Evolutionary conservation across 2,797 vertebrate genomes (phyloP).

Genomic region (Pyrocephalus nanus): DNA sequence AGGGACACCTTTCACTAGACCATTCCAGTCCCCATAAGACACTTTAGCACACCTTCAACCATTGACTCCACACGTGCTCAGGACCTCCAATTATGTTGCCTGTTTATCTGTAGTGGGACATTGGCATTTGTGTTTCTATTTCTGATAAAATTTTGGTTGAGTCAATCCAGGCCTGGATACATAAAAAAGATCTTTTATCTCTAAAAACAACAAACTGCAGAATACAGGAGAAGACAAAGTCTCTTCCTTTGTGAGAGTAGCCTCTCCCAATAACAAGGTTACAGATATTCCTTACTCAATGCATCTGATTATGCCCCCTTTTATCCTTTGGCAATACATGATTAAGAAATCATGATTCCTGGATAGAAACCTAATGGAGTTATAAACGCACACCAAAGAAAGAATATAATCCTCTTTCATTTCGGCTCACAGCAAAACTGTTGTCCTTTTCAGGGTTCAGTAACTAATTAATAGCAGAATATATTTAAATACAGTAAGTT

Average conservation of each 20-base stretch:
- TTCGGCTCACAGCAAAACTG: neutral
- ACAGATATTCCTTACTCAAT: neutral
- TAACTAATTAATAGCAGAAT: constrained; percentile 42
- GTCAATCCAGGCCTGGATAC: neutral
- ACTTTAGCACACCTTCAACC: neutral
- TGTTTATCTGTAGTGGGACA: neutral
- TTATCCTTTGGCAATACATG: neutral
- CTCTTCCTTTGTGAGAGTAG: neutral
- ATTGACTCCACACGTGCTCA: neutral
- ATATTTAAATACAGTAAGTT: constrained; percentile 23
- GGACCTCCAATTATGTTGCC: neutral
- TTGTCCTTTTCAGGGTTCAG: neutral
- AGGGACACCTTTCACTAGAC: neutral
- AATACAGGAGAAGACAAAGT: neutral
- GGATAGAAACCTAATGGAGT: neutral
- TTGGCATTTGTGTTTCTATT: neutral
- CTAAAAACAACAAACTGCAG: neutral
- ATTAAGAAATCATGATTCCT: neutral
- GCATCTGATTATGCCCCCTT: neutral
- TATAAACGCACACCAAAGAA: neutral
- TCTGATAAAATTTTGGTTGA: neutral
- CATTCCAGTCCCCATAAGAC: neutral
- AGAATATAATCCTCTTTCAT: neutral
- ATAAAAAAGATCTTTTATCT: neutral
- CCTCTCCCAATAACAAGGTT: neutral